Conservation (phyloP, 2,113 vertebrate species). For the Baryphthengus martii region DNA sequence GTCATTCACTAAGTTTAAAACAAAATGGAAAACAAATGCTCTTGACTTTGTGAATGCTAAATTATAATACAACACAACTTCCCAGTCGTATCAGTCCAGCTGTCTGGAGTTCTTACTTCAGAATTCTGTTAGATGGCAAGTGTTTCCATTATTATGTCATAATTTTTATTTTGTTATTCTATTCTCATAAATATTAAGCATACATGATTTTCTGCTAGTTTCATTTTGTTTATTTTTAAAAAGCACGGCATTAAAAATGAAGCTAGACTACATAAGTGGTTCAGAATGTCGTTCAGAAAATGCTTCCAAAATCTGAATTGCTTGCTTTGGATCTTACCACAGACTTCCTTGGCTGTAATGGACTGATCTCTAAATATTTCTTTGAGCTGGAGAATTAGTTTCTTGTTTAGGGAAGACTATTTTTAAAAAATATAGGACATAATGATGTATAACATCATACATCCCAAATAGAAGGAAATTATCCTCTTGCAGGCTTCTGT, state of each 20-base stretch:
- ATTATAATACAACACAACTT: not conserved
- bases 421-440: not conserved
- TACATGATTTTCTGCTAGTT: not conserved
- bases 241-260: not conserved
- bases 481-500: not conserved
- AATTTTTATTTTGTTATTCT: not conserved
- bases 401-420: not conserved
- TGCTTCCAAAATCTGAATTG: conserved; percentile 44
- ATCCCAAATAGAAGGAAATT: not conserved
- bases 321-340: conserved; percentile 31
- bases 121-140: conserved; percentile 16
- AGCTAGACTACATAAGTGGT: not conserved
- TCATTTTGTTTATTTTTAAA: conserved; percentile 21
- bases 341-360: conserved; percentile 20
- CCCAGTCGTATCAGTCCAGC: not conserved
- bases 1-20: conserved; percentile 4
- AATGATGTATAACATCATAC: not conserved
- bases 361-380: not conserved
- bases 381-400: not conserved
- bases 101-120: conserved; percentile 43
- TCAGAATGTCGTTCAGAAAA: conserved; percentile 43
- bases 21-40: conserved; percentile 35
- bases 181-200: not conserved
- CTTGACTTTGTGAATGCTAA: not conserved
- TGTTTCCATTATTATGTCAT: not conserved